Conservation (phyloP, 1,140 invertebrate genomes). For the Drosophila nebulosa region DNA sequence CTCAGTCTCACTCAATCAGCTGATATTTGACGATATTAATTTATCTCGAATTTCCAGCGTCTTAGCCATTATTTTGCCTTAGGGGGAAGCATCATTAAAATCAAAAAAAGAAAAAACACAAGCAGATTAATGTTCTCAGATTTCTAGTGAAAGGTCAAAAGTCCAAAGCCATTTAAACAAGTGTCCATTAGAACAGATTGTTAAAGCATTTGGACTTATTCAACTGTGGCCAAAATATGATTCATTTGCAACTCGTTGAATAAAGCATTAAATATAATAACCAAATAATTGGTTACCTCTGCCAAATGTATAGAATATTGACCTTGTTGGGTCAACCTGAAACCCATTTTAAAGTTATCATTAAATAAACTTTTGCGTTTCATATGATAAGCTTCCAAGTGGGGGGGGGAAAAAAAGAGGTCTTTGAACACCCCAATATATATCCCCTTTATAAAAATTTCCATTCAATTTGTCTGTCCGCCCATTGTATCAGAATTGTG, state of each 20-base stretch:
- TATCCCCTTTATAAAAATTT: not conserved
- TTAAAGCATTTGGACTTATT: too few species aligned
- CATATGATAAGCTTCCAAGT: not conserved
- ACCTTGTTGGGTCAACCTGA: not conserved
- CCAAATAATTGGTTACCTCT: too few species aligned
- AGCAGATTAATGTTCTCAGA: too few species aligned
- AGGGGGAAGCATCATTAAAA: not conserved
- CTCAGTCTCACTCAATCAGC: too few species aligned
- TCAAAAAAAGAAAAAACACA: too few species aligned
- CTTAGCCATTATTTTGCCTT: not conserved
- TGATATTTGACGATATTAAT: not conserved
- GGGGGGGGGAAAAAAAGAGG: too few species aligned
- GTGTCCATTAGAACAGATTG: too few species aligned
- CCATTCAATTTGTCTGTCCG: conserved; percentile 25
- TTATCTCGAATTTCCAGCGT: not conserved
- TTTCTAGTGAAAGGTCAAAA: too few species aligned
- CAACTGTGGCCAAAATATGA: too few species aligned
- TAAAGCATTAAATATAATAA: too few species aligned
- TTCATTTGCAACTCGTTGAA: too few species aligned
- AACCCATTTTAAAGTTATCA: not conserved
- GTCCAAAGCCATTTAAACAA: too few species aligned
- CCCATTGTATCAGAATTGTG: conserved; percentile 23
- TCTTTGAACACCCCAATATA: not conserved
- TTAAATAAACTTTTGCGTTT: not conserved
- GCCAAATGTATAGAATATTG: not conserved